phyloP scores from a whole-genome alignment of 2,797 vertebrate genomes.

The Potorous gilbertii region DNA sequence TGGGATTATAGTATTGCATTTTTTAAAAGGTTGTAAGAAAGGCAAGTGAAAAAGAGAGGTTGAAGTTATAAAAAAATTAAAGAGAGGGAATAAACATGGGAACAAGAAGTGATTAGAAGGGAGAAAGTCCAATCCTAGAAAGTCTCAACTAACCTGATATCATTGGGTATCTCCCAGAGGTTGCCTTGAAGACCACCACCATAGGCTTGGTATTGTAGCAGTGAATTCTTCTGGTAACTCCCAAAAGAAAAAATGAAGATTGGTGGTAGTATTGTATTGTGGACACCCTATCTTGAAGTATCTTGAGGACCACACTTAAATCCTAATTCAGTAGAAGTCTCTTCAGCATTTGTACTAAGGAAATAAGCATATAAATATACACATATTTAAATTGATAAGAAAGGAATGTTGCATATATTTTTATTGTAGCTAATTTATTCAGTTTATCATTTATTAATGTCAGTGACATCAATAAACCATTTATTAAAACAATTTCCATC shows the following conservation, averaged over 20 bases:
- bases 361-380: background rate
- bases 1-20: background rate
- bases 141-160: background rate
- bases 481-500: background rate
- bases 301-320: background rate
- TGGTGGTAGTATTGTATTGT: background rate
- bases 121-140: background rate
- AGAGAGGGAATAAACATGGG: background rate
- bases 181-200: background rate
- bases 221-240: background rate
- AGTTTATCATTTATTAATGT: background rate
- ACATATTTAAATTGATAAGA: background rate
- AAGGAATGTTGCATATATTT: background rate
- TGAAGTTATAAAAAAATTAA: background rate
- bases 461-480: background rate
- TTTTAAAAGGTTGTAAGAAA: background rate
- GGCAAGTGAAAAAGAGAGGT: background rate
- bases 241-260: background rate
- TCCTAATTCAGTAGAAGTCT: background rate
- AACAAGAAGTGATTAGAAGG: background rate
- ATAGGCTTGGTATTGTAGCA: background rate
- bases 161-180: background rate
- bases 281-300: background rate
- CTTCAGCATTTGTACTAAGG: background rate
- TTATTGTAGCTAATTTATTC: background rate